These are phyloP conservation scores for Nephrocerus scutellatus DNA, from an alignment of 2,888 invertebrate species.

Conservation along the genomic window DNA sequence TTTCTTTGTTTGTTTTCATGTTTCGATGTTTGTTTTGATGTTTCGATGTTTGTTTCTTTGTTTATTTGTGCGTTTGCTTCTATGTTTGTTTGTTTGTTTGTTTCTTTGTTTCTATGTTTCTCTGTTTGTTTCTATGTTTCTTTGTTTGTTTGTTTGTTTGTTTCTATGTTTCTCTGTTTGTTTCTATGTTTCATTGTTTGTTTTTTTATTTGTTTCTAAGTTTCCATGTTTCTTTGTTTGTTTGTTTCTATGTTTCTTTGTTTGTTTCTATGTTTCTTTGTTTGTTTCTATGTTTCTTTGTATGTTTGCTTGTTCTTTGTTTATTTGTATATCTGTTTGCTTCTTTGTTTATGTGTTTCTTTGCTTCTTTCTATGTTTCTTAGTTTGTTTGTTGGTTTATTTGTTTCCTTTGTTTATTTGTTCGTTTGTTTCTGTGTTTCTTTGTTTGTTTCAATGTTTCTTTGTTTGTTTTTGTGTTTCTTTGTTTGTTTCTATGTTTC, in stretches of 20 bases:
- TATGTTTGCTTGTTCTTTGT: not conserved
- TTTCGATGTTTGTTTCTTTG: too few relatives aligned
- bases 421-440: not conserved
- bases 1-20: too few relatives aligned
- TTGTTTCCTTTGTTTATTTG: not conserved
- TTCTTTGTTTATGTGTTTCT: not conserved
- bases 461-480: not conserved
- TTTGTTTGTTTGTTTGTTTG: constrained; percentile 10
- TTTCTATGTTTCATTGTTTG: constrained; percentile 2
- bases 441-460: not conserved
- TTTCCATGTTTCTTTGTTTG: constrained; percentile 17
- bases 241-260: constrained; percentile 1
- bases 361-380: not conserved
- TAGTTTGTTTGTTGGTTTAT: not conserved
- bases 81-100: too few relatives aligned
- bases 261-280: constrained; percentile 11
- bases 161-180: constrained; percentile 8
- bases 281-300: constrained; percentile 12
- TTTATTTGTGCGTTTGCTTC: too few relatives aligned
- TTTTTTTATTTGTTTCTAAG: constrained; percentile 8
- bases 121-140: constrained; percentile 5
- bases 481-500: not conserved
- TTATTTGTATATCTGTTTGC: constrained; percentile 1
- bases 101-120: too few relatives aligned
- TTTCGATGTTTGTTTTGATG: too few relatives aligned